phyloP scores from a whole-genome alignment of 92 coral and sea anemone species.

The Actinostola sp. region DNA sequence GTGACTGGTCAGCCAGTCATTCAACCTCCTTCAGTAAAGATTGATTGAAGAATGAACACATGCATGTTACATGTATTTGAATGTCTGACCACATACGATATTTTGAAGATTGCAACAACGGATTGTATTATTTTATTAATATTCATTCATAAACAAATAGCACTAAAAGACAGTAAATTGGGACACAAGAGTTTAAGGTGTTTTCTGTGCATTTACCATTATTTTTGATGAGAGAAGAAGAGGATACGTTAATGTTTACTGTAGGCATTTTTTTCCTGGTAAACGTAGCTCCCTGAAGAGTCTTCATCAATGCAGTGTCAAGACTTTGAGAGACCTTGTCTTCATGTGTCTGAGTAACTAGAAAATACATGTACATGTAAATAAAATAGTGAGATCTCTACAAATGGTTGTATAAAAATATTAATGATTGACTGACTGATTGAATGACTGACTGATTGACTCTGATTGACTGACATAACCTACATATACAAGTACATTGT shows the following conservation, averaged over 20 bases:
- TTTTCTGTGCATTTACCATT: not conserved
- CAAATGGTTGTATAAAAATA: not conserved
- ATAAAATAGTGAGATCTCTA: too few species aligned
- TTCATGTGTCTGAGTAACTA: slow-evolving; percentile 51
- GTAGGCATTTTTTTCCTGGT: slow-evolving; percentile 31
- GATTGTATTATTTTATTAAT: too few species aligned
- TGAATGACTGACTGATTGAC: too few species aligned
- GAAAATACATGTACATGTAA: too few species aligned
- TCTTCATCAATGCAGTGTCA: slow-evolving; percentile 68
- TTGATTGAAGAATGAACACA: too few species aligned
- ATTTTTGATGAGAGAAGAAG: slow-evolving; percentile 16
- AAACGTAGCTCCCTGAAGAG: slow-evolving; percentile 70
- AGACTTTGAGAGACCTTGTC: slow-evolving; percentile 74
- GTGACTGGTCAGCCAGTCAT: too few species aligned
- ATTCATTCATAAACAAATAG: not conserved
- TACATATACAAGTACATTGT: too few species aligned
- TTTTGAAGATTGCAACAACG: too few species aligned
- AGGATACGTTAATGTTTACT: not conserved
- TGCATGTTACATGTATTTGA: too few species aligned
- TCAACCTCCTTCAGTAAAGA: too few species aligned
- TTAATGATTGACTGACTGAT: slow-evolving; percentile 1
- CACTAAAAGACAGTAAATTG: not conserved
- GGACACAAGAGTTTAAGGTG: not conserved
- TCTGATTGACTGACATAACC: too few species aligned
- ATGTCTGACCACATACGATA: too few species aligned